These are phyloP conservation scores for Crambe crambe DNA, from an alignment of 37 sponge, comb jelly and placozoan species.

Conservation along the genomic window DNA sequence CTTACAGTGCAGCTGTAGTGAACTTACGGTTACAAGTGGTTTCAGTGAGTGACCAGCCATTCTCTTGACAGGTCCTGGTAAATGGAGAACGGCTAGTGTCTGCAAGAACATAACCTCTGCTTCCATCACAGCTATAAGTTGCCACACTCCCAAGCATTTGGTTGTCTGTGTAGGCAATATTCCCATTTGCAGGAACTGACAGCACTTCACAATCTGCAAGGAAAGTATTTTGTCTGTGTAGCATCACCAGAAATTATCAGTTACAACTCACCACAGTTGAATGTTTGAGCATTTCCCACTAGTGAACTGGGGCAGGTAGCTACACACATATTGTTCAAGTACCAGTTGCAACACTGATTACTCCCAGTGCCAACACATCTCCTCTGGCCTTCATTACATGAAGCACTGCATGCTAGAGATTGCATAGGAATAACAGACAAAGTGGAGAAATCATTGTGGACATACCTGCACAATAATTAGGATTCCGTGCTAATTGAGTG, in stretches of 20 bases:
- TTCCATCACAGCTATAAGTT: not conserved
- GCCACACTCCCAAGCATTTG: not conserved
- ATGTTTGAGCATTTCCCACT: not conserved
- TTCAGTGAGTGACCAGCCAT: not conserved
- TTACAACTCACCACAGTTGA: constrained; percentile 15
- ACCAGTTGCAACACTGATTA: not conserved
- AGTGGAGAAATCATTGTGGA: no score
- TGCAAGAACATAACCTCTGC: not conserved
- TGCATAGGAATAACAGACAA: no score
- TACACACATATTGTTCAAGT: not conserved
- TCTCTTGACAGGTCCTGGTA: not conserved
- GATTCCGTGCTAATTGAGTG: no score
- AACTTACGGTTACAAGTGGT: not conserved
- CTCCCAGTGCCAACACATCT: not conserved
- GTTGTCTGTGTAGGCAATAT: not conserved
- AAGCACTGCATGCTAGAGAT: not conserved
- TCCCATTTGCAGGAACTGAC: not conserved
- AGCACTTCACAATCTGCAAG: not conserved
- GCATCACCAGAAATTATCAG: no score
- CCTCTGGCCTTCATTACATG: not conserved
- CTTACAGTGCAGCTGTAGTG: no score
- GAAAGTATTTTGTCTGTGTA: not conserved
- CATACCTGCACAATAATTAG: no score
- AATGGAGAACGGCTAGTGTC: not conserved
- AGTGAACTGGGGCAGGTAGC: not conserved